Evolutionary conservation across 2,113 vertebrate species (phyloP), one percentile per base, ranked within the genome.

Genomic region (Phyllostomus discolor): DNA sequence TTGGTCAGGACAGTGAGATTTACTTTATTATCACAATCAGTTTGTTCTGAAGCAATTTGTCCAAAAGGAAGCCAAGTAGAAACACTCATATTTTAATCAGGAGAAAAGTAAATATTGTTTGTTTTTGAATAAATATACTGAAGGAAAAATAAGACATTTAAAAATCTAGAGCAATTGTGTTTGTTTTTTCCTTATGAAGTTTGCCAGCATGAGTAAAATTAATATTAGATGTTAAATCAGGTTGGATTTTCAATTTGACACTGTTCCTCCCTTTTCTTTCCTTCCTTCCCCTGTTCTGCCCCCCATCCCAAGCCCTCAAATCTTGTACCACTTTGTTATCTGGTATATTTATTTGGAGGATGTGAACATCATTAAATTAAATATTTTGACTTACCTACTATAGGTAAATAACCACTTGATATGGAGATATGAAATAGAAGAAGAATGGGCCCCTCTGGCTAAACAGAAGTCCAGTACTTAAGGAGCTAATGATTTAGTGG

Each of bases 11-110:
- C 4, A 76, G 41, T n/a, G 79, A 91, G 52, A 88, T 69, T 72
- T 64, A 90, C 48, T 69, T 90, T 28, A 33, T 96, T 91, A 89
- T 85, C 70, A 83, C 22, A 90, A 79, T 89, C 15, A 2, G 38
- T 90, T 90, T 76, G n/a, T 94, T 80, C 57, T 86, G 41, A 93
- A 94, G n/a, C 43, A 80, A 26, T 81, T 52, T 78, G 41, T 95
- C 48, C 16, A 41, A 81, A 95, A 92, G 38, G 41, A 79, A 90
- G 28, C 19, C 48, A 66, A 88, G 41, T 33, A 38, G 52, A 95
- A 95, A 57, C 15, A 50, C 62, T 70, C 54, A 52, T 57, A 15
- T 91, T 91, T 92, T 88, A 79, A 46, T 90, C 24, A 70, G 52
- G 35, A 82, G 19, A 84, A 95, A 91, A 86, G 15, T 67, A 64